Evolutionary conservation across 2,888 invertebrate genomes (phyloP).

Genomic region (Drosophila melanosoma): DNA sequence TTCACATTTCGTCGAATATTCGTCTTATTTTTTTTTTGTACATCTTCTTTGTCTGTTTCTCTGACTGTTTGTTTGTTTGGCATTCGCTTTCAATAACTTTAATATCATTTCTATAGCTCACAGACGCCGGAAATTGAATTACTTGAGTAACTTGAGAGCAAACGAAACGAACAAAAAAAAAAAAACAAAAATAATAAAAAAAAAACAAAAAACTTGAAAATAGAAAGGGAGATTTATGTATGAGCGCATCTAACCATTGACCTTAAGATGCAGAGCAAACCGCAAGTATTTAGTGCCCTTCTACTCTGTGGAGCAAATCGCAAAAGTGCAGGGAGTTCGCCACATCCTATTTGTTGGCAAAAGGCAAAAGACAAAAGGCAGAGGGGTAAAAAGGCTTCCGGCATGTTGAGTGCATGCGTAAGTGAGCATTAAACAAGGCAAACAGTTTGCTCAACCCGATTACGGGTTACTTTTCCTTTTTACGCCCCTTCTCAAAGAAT

Average conservation of each 20-base stretch:
- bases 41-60: conserved; percentile 29
- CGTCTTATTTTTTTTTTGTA: conserved; percentile 5
- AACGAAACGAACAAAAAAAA: conserved; percentile 2
- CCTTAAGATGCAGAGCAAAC: conserved; percentile 45
- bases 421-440: conserved; percentile 60
- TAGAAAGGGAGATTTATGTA: not conserved
- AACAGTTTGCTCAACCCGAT: conserved; percentile 29
- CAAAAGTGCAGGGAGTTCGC: conserved; percentile 9
- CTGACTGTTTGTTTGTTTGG: conserved; percentile 35
- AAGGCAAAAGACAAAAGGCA: too few relatives aligned
- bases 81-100: conserved; percentile 67
- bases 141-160: conserved; percentile 56
- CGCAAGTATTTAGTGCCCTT: conserved; percentile 49
- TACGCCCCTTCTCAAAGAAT: conserved; percentile 11
- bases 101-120: conserved; percentile 56
- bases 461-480: conserved; percentile 26
- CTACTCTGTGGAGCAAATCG: conserved; percentile 7
- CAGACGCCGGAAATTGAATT: conserved; percentile 72
- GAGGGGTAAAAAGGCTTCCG: not conserved
- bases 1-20: conserved; percentile 38
- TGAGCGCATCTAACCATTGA: conserved; percentile 12
- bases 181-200: not conserved
- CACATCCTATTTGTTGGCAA: not conserved
- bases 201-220: not conserved
- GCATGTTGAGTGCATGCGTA: conserved; percentile 47